Conservation (phyloP, 2,797 vertebrate genomes). For the Crenichthys baileyi region DNA sequence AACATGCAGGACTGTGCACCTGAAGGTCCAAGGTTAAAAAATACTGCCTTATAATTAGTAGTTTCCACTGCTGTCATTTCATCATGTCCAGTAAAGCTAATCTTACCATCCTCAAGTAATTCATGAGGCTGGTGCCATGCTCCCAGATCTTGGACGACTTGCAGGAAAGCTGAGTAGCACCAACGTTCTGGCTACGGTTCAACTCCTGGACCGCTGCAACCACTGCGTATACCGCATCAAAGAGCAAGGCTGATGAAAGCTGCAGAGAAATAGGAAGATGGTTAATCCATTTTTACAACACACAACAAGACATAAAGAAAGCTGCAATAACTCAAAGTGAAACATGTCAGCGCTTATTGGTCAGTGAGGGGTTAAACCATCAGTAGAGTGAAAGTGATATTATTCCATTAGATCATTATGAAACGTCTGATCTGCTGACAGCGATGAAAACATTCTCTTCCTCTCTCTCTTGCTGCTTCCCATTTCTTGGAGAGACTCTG, state of each 20-base stretch:
- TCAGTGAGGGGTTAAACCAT: slow-evolving; percentile 68
- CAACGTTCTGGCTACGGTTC: slow-evolving; percentile 98
- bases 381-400: slow-evolving; percentile 61
- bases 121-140: slow-evolving; percentile 98
- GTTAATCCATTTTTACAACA: slow-evolving; percentile 52
- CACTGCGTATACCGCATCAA: slow-evolving; percentile 94
- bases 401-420: slow-evolving; percentile 79
- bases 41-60: background rate
- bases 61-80: slow-evolving; percentile 4
- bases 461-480: slow-evolving; percentile 10
- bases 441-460: slow-evolving; percentile 47
- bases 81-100: slow-evolving; percentile 30
- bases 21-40: too few species aligned
- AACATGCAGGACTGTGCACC: too few species aligned
- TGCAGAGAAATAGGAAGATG: slow-evolving; percentile 61
- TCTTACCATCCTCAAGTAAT: slow-evolving; percentile 99
- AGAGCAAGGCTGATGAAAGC: slow-evolving; percentile 95
- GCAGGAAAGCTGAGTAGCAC: slow-evolving; percentile 94
- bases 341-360: slow-evolving; percentile 44
- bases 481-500: slow-evolving; percentile 32
- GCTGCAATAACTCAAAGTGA: slow-evolving; percentile 34
- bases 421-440: slow-evolving; percentile 72
- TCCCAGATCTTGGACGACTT: slow-evolving; percentile 99
- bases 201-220: slow-evolving; percentile 95
- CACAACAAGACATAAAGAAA: slow-evolving; percentile 23